phyloP scores from a whole-genome alignment of 1,140 invertebrate genomes.

The Liolophura sinensis region DNA sequence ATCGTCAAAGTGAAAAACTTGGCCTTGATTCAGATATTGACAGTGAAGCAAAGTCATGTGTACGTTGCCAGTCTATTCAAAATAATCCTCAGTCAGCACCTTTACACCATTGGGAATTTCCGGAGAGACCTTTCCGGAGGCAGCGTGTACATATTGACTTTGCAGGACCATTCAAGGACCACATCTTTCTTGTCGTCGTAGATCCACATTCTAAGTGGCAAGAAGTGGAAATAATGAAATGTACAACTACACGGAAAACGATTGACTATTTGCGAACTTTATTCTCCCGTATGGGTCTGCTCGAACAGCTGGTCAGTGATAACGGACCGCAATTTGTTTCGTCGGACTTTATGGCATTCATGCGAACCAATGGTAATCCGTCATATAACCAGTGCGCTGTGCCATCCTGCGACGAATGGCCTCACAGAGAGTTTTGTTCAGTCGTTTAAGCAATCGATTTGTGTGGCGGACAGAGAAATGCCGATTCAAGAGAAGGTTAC shows the following conservation, averaged over 20 bases:
- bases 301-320: conserved; percentile 55
- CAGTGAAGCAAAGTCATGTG: conserved; percentile 53
- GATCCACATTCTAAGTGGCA: conserved; percentile 31
- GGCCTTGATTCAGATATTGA: conserved; percentile 59
- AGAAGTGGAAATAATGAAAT: conserved; percentile 16
- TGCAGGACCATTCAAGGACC: conserved; percentile 27
- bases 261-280: conserved; percentile 15
- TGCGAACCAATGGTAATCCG: conserved; percentile 52
- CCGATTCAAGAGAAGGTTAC: no score
- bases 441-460: conserved; percentile 19
- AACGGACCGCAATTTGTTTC: conserved; percentile 58
- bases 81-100: conserved; percentile 3
- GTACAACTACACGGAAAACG: conserved; percentile 18
- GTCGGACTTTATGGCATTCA: conserved; percentile 54
- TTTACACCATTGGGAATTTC: conserved; percentile 20
- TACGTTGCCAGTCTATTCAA: conserved; percentile 41
- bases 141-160: conserved; percentile 28
- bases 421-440: conserved; percentile 30
- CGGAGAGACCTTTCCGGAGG: conserved; percentile 27
- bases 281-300: conserved; percentile 56
- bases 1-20: conserved; percentile 64
- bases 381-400: conserved; percentile 36
- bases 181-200: conserved; percentile 22
- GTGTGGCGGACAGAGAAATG: no score
- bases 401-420: conserved; percentile 50